A percentile compares a stretch with the other conserved stretches of the same genome.
Evolutionary conservation across 2,888 invertebrate genomes (phyloP).

Genomic region (Chrysotoxum bicinctum): DNA sequence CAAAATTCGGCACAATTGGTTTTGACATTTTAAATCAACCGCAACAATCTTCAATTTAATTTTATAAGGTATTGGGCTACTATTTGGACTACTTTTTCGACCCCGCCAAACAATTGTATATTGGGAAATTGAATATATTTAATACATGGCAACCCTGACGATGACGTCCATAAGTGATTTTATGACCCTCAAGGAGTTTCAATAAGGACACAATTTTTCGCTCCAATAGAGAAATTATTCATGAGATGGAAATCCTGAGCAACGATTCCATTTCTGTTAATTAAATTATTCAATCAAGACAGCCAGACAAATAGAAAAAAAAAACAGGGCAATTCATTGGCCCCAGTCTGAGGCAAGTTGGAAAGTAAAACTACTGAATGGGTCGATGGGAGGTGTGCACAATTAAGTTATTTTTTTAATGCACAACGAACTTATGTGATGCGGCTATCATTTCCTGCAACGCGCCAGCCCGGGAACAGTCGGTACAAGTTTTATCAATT

Average conservation of each 20-base stretch:
- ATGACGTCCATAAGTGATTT: conserved; percentile 46
- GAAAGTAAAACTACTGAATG: not conserved
- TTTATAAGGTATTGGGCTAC: no score
- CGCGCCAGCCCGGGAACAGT: not conserved
- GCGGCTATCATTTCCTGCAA: not conserved
- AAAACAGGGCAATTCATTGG: not conserved
- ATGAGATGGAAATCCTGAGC: conserved; percentile 18
- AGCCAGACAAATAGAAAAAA: conserved; percentile 9
- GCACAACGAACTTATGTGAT: conserved; percentile 8
- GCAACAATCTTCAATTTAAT: no score
- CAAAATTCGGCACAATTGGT: no score
- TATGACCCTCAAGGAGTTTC: conserved; percentile 63
- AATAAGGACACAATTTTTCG: conserved; percentile 58
- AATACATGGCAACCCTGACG: no score
- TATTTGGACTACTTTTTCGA: no score
- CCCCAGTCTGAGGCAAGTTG: not conserved
- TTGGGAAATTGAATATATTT: no score
- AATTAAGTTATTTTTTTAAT: conserved; percentile 41
- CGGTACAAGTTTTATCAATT: conserved; percentile 66
- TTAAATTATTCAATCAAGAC: conserved; percentile 67
- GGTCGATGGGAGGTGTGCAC: conserved; percentile 13
- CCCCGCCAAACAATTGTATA: no score
- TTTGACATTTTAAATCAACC: no score
- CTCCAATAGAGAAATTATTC: conserved; percentile 11
- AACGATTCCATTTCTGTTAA: conserved; percentile 58